Evolutionary conservation across 2,888 invertebrate species (phyloP).

Genomic region (Diarsia brunnea): DNA sequence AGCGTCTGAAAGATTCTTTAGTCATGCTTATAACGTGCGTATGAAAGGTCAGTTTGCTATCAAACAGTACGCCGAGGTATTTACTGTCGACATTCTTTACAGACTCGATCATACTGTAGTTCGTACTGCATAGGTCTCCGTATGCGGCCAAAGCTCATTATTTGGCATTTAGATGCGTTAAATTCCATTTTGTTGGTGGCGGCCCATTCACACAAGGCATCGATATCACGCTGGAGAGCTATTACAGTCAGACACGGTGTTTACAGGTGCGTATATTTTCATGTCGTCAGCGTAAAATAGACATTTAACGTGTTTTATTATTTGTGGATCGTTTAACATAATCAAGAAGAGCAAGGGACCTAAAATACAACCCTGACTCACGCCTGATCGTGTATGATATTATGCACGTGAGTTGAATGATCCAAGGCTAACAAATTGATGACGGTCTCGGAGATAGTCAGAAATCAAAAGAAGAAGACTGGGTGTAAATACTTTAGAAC

Average conservation of each 20-base stretch:
- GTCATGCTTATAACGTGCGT: background rate
- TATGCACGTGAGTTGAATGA: too few relatives aligned
- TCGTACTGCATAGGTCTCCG: background rate
- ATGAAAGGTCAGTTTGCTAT: background rate
- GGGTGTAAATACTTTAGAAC: too few relatives aligned
- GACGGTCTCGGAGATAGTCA: too few relatives aligned
- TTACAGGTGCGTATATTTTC: background rate
- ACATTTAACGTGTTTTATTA: too few relatives aligned
- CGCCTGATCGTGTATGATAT: too few relatives aligned
- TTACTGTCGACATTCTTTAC: background rate
- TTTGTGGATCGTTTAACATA: too few relatives aligned
- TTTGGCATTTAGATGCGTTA: background rate
- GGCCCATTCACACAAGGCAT: background rate
- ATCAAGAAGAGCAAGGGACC: too few relatives aligned
- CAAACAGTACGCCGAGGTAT: background rate
- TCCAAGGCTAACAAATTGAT: too few relatives aligned
- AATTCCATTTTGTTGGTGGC: background rate
- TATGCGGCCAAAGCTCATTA: conserved; percentile 1
- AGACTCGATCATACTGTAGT: background rate
- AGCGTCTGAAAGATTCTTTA: background rate
- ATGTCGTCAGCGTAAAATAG: background rate
- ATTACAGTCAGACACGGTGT: background rate
- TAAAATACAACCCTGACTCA: too few relatives aligned
- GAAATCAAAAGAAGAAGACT: too few relatives aligned
- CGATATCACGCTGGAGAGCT: background rate